Conservation (phyloP, 1,140 invertebrate species). For the Euura lappo region DNA sequence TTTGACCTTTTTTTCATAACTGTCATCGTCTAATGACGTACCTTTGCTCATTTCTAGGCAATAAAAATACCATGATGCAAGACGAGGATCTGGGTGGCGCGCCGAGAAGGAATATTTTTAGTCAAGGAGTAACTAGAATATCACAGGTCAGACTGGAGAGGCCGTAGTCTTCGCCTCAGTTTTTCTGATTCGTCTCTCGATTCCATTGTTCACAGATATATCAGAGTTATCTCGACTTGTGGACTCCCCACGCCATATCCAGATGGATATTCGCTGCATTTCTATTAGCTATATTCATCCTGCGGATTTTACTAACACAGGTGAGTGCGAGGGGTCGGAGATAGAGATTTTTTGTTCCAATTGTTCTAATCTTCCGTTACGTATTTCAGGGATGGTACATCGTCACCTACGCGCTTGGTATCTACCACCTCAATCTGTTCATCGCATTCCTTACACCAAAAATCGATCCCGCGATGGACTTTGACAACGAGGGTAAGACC, state of each 20-base stretch:
- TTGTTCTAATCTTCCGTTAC: slow-evolving; percentile 7
- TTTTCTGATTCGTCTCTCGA: no score
- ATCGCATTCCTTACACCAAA: slow-evolving; percentile 99
- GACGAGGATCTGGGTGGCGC: slow-evolving; percentile 58
- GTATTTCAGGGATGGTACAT: slow-evolving; percentile 97
- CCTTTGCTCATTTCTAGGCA: slow-evolving; percentile 23
- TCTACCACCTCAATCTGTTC: slow-evolving; percentile 99
- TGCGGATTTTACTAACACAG: slow-evolving; percentile 44
- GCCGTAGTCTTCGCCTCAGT: no score
- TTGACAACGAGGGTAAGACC: slow-evolving; percentile 73
- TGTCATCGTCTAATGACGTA: not conserved
- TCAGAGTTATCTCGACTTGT: slow-evolving; percentile 55
- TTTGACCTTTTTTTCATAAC: no score
- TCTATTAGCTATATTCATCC: slow-evolving; percentile 49
- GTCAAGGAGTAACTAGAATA: slow-evolving; percentile 50
- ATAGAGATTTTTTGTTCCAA: not conserved
- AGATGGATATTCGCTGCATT: slow-evolving; percentile 49
- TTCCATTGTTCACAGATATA: slow-evolving; percentile 43
- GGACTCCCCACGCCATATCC: slow-evolving; percentile 54
- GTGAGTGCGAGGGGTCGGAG: not conserved
- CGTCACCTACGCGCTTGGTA: slow-evolving; percentile 97
- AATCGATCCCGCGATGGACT: slow-evolving; percentile 95
- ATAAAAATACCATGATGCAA: slow-evolving; percentile 55
- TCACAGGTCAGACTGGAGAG: slow-evolving; percentile 45
- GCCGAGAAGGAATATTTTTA: slow-evolving; percentile 47